phyloP scores from a whole-genome alignment of 2,888 invertebrate species.

The Melanostoma mellinum region DNA sequence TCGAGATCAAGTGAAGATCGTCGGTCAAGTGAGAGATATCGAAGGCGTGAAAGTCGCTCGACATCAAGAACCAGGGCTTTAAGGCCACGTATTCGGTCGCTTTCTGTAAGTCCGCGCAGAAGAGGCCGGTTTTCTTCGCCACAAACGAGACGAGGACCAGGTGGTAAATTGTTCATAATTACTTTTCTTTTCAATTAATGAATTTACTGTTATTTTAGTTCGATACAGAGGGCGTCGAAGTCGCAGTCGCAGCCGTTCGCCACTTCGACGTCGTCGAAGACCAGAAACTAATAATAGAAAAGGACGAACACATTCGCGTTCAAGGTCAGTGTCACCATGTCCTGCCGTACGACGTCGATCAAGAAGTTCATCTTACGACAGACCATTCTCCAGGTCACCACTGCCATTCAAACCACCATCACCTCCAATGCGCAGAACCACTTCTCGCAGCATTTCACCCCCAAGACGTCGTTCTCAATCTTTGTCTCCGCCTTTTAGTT shows the following conservation, averaged over 20 bases:
- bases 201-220: slow-evolving; percentile 30
- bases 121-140: slow-evolving; percentile 74
- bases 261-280: slow-evolving; percentile 74
- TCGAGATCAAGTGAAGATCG: slow-evolving; percentile 71
- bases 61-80: slow-evolving; percentile 73
- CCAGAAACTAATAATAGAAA: slow-evolving; percentile 51
- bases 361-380: slow-evolving; percentile 75
- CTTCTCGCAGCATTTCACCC: slow-evolving; percentile 72
- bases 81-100: slow-evolving; percentile 76
- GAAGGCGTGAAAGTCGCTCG: slow-evolving; percentile 74
- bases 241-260: slow-evolving; percentile 77
- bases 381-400: slow-evolving; percentile 79
- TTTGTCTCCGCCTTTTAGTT: slow-evolving; percentile 69
- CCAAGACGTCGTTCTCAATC: slow-evolving; percentile 43
- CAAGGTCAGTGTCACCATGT: slow-evolving; percentile 69
- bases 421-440: slow-evolving; percentile 79
- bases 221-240: slow-evolving; percentile 74
- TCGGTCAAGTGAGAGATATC: slow-evolving; percentile 51
- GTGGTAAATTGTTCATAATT: slow-evolving; percentile 20
- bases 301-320: slow-evolving; percentile 70
- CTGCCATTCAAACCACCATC: slow-evolving; percentile 80
- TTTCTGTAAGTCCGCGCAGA: slow-evolving; percentile 75
- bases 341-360: slow-evolving; percentile 67
- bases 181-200: neutral
- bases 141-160: slow-evolving; percentile 46